phyloP scores from a whole-genome alignment of 2,113 vertebrate species.

The Penelope pileata region DNA sequence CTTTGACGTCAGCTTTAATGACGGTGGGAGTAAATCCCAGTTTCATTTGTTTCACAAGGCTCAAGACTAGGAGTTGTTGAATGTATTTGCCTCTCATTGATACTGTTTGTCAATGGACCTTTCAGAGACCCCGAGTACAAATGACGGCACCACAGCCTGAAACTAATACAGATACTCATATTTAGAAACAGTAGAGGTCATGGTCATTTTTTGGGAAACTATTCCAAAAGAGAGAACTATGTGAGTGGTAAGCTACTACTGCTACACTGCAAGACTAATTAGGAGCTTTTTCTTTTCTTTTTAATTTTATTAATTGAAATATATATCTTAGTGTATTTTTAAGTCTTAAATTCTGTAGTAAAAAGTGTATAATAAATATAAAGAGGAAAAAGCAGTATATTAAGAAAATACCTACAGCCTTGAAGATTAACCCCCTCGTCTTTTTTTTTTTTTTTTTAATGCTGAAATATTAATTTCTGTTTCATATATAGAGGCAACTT shows the following conservation, averaged over 20 bases:
- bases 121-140: neutral
- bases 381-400: neutral
- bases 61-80: neutral
- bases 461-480: neutral
- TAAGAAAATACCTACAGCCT: neutral
- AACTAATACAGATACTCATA: neutral
- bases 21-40: neutral
- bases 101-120: neutral
- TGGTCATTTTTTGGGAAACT: neutral
- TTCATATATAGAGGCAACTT: neutral
- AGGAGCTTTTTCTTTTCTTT: neutral
- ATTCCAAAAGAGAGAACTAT: neutral
- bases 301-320: neutral
- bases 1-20: neutral
- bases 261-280: neutral
- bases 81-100: neutral
- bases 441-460: neutral
- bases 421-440: neutral
- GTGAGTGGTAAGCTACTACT: neutral
- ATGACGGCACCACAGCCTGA: neutral
- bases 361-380: neutral
- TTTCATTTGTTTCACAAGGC: neutral
- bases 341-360: neutral
- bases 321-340: neutral
- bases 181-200: neutral